A percentile compares a stretch with the other conserved stretches of the same genome.
Conservation (phyloP, 2,888 invertebrate genomes). For the Phytoseiulus persimilis region DNA sequence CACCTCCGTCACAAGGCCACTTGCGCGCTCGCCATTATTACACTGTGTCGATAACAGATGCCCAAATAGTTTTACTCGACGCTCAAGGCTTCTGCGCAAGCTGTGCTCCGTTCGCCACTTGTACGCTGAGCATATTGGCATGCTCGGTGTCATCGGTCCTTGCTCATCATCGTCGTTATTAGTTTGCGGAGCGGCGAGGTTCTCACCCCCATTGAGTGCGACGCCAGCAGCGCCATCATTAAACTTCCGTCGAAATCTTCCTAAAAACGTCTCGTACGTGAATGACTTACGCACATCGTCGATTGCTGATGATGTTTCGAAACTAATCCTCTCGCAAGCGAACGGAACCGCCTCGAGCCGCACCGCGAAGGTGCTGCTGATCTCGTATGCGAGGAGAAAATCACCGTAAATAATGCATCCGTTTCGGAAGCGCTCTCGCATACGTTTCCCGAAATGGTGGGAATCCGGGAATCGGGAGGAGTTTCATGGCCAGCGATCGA, state of each 20-base stretch:
- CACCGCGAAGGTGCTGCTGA: not conserved
- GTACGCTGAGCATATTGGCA: not conserved
- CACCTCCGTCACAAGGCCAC: not conserved
- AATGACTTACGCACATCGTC: not conserved
- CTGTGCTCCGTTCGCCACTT: not conserved
- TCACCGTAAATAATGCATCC: not conserved
- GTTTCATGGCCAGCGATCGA: no score
- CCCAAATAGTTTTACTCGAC: not conserved
- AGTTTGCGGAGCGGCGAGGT: not conserved
- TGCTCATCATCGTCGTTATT: not conserved
- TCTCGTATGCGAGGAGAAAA: not conserved
- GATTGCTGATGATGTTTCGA: not conserved
- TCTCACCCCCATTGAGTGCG: not conserved
- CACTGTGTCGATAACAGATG: not conserved
- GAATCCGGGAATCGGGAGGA: not conserved
- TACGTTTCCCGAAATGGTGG: not conserved
- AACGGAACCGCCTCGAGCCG: not conserved
- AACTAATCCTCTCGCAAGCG: not conserved
- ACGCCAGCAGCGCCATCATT: not conserved
- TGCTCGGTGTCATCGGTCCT: not conserved
- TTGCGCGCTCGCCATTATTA: not conserved
- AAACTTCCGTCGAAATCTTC: not conserved
- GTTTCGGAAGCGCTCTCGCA: not conserved
- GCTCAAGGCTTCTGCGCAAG: not conserved
- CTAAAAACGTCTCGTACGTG: not conserved